Evolutionary conservation across 30 jellyfish, hydroid and myxozoan species (phyloP), one percentile per base, ranked within the genome.

Genomic region (Turritopsis dohrnii): DNA sequence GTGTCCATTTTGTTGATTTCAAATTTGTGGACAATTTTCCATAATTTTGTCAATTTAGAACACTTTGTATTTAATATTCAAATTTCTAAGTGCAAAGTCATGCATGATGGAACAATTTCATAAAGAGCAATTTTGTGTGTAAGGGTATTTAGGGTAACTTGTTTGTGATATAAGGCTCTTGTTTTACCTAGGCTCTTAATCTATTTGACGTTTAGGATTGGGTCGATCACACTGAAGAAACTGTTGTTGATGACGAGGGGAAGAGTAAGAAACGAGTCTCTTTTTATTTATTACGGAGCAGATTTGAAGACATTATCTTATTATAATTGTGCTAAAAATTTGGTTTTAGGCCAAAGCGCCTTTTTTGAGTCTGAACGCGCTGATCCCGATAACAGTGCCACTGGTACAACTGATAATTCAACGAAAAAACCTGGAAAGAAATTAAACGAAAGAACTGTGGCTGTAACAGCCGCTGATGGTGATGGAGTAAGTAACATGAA

Each of bases 331-430:
- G 76, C 4, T 3, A n/a, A 66, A 5, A 1, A 18, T 66, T 76
- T 19, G 41, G 22, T 80, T 80, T 16, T 60, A 80, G 87, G 27
- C 52, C 87, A 80, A 80, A 80, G 87, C 1, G 87, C 28, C n/a
- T 65, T 31, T 26, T 80, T 80, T 60, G 87, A 80, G 65, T 54
- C 87, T 17, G 87, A 80, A 26, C 71, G 72, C 24, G 13, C 85
- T n/a, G 85, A 26, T 60, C 1, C n/a, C 52, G 27, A 24, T 77
- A 77, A 77, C 8, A 29, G 30, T 29, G 21, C 60, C 13, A 13
- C 60, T 13, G 13, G 60, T 41, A 41, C 60, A 41, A 3, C 60
- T 7, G 71, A 26, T 24, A 19, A 60, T 77, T 52, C 85, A 77
- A 21, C 9, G 21, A 80, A 53, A 52, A 80, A 52, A 31, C 18